A percentile compares a stretch with the other conserved stretches of the same genome.
Evolutionary conservation across 2,888 invertebrate genomes (phyloP).

Genomic region (Aethes cnicana): DNA sequence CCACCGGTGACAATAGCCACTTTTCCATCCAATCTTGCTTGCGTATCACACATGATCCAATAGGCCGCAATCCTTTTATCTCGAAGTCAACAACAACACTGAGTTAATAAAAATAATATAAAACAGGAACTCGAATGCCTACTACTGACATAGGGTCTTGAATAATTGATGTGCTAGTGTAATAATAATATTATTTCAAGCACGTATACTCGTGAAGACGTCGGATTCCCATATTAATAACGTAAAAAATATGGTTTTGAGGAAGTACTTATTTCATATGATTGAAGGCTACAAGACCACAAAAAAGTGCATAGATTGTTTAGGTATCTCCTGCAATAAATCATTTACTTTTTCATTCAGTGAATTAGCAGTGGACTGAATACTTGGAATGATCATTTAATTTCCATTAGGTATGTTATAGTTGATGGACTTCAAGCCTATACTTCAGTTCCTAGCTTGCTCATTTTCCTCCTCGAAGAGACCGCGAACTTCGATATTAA

Average conservation of each 20-base stretch:
- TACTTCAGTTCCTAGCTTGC: no score
- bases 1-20: conserved; percentile 69
- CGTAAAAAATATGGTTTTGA: not conserved
- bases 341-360: no score
- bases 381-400: no score
- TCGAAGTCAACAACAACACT: conserved; percentile 1
- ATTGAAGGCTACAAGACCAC: no score
- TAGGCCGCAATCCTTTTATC: conserved; percentile 35
- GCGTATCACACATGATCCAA: conserved; percentile 49
- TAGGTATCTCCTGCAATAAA: no score
- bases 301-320: no score
- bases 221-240: not conserved
- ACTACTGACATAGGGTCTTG: not conserved
- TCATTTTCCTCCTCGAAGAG: no score
- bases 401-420: no score
- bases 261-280: not conserved
- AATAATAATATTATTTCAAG: not conserved
- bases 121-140: conserved; percentile 11
- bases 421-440: no score
- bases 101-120: no score
- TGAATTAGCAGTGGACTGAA: no score
- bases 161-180: not conserved
- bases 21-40: conserved; percentile 57
- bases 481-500: no score
- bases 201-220: not conserved